These are phyloP conservation scores for Chauna torquata DNA, from an alignment of 2,113 vertebrate species.

Conservation along the genomic window DNA sequence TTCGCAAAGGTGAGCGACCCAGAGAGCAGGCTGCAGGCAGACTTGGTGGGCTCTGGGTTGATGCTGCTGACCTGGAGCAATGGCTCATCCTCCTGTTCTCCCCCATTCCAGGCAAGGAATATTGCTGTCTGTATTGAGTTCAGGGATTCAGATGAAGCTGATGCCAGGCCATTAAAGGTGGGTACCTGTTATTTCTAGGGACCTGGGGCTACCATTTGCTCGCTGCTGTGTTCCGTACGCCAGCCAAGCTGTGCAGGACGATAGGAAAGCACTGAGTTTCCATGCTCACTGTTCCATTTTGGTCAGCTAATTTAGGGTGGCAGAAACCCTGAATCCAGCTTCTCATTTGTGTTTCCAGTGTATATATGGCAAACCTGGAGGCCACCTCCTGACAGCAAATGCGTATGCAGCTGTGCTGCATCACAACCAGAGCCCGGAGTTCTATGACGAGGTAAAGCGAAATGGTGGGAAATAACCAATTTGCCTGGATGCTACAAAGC, in stretches of 20 bases:
- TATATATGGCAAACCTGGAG: constrained; percentile 92
- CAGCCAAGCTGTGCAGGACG: background rate
- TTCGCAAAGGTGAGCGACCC: constrained; percentile 89
- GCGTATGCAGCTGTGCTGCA: constrained; percentile 88
- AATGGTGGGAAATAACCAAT: background rate
- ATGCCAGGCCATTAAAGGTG: constrained; percentile 85
- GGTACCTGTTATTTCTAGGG: background rate
- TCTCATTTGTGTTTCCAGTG: constrained; percentile 80
- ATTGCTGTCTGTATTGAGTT: constrained; percentile 93
- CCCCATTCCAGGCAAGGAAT: constrained; percentile 87
- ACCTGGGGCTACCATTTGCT: background rate
- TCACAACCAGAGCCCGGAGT: constrained; percentile 96
- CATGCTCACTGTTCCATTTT: background rate
- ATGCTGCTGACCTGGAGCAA: background rate
- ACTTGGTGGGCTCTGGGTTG: accelerated
- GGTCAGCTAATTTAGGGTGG: background rate
- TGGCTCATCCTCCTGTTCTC: background rate
- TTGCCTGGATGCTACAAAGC: background rate
- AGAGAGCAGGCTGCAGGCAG: background rate
- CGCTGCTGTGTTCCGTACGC: background rate
- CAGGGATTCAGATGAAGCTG: constrained; percentile 91
- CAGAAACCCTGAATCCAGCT: background rate
- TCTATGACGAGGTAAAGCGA: constrained; percentile 93
- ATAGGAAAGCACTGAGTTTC: background rate
- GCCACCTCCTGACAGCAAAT: constrained; percentile 82